phyloP scores from a whole-genome alignment of 2,113 vertebrate genomes.

The Mormyrus lacerda region DNA sequence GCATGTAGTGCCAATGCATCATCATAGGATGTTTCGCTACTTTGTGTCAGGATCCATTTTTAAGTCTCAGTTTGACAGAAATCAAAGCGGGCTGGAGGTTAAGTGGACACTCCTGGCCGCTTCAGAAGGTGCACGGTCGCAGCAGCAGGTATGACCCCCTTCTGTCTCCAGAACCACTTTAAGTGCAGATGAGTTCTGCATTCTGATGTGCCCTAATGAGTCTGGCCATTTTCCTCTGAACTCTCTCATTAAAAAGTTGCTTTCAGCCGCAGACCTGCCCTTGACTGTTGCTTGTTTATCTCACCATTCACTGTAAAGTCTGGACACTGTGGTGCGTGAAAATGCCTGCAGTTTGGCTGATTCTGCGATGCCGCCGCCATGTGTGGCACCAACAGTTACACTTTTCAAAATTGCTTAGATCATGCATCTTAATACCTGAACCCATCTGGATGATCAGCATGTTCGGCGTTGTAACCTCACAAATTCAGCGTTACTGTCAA shows the following conservation, averaged over 20 bases:
- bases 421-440: background rate
- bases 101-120: background rate
- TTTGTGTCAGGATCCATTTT: background rate
- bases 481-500: background rate
- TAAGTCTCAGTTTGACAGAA: background rate
- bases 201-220: background rate
- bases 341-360: background rate
- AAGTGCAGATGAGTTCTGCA: background rate
- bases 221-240: background rate
- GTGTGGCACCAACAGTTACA: background rate
- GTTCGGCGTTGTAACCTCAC: too few relatives aligned
- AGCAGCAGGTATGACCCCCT: background rate
- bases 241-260: background rate
- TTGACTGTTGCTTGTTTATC: background rate
- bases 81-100: background rate
- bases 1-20: background rate
- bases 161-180: background rate
- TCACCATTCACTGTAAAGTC: background rate
- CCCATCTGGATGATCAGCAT: too few relatives aligned
- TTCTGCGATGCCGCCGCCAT: background rate
- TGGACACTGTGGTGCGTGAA: background rate
- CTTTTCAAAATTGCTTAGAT: background rate
- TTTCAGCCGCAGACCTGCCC: background rate
- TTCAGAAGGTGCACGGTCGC: background rate
- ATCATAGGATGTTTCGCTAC: background rate